These are phyloP conservation scores for Aleiodes leptofemur DNA, from an alignment of 2,888 invertebrate genomes.

Conservation along the genomic window DNA sequence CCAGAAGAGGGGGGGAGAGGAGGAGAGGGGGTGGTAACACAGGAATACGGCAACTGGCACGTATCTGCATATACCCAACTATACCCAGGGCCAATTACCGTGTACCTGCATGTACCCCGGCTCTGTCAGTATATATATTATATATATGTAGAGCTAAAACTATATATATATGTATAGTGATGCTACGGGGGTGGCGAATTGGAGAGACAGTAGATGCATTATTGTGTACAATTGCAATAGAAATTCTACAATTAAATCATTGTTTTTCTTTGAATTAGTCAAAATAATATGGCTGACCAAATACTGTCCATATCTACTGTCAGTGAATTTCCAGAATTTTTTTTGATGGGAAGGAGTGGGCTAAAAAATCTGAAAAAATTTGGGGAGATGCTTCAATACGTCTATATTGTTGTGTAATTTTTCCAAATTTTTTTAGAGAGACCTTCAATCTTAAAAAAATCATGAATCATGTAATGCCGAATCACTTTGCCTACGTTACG, in stretches of 20 bases:
- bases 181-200: neutral
- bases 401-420: too few species aligned
- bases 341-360: too few species aligned
- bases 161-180: neutral
- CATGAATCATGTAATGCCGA: too few species aligned
- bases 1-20: slow-evolving; percentile 11
- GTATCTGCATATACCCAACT: slow-evolving; percentile 67
- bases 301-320: too few species aligned
- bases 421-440: too few species aligned
- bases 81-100: slow-evolving; percentile 65
- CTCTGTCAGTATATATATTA: slow-evolving; percentile 36
- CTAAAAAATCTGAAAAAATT: too few species aligned
- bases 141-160: slow-evolving; percentile 27
- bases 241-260: slow-evolving; percentile 7
- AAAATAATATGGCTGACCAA: too few species aligned
- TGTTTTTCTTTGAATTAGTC: too few species aligned
- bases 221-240: slow-evolving; percentile 26
- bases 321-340: too few species aligned
- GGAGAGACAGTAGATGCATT: neutral
- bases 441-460: too few species aligned
- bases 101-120: slow-evolving; percentile 57
- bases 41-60: slow-evolving; percentile 56
- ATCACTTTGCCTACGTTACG: too few species aligned
- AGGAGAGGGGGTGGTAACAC: slow-evolving; percentile 59
- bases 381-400: too few species aligned